These are phyloP conservation scores for Agelaius phoeniceus DNA, from an alignment of 2,113 vertebrate genomes.

Conservation along the genomic window DNA sequence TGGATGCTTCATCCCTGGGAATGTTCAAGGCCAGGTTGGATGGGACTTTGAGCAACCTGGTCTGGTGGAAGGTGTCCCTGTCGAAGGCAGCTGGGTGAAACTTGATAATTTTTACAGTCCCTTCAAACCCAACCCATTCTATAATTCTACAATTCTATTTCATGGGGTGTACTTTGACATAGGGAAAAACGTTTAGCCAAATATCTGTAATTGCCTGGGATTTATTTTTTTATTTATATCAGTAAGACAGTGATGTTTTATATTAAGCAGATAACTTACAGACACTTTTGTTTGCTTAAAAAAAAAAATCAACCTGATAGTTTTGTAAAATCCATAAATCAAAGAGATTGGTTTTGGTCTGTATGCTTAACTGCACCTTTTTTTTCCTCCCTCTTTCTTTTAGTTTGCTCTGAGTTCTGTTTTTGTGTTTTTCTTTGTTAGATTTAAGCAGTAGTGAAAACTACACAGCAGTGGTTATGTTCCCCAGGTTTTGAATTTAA, in stretches of 20 bases:
- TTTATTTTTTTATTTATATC: background rate
- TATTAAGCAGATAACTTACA: background rate
- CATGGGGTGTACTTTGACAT: background rate
- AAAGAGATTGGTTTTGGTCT: background rate
- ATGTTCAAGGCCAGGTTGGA: background rate
- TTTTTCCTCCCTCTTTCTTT: background rate
- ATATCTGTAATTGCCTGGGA: background rate
- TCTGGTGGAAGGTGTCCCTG: background rate
- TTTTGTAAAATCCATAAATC: background rate
- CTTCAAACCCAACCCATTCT: background rate
- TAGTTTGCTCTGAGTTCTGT: background rate
- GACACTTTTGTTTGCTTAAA: background rate
- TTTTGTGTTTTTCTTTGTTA: background rate
- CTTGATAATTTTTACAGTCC: background rate
- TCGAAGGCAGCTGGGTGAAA: rapidly evolving
- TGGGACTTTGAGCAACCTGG: background rate
- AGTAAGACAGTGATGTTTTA: background rate
- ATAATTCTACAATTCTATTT: background rate
- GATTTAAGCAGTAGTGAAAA: background rate
- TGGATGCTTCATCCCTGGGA: background rate
- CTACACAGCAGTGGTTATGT: background rate
- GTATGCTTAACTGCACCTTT: background rate
- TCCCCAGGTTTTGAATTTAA: background rate
- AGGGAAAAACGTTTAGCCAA: background rate
- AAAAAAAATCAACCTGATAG: background rate